Conservation (phyloP, 2,888 invertebrate species). For the Limnephilus auricula region DNA sequence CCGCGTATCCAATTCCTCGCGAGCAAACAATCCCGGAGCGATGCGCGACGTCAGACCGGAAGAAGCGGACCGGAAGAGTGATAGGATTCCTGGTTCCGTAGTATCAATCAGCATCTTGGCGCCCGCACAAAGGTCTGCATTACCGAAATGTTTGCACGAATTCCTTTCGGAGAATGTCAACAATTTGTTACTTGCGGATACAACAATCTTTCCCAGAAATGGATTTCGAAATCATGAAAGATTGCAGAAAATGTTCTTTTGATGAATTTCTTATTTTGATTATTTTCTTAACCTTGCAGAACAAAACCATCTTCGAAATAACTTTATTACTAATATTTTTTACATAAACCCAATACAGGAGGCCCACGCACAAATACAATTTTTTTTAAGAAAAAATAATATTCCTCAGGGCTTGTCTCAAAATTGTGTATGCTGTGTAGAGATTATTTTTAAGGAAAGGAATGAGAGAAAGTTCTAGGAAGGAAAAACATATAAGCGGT, state of each 20-base stretch:
- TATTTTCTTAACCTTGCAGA: not conserved
- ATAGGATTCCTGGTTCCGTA: not conserved
- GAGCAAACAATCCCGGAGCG: not conserved
- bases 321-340: too few relatives aligned
- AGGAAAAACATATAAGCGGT: too few relatives aligned
- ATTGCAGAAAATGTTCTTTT: not conserved
- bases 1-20: not conserved
- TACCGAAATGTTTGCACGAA: slow-evolving; percentile 6
- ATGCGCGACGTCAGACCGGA: not conserved
- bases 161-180: not conserved
- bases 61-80: not conserved
- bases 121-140: not conserved
- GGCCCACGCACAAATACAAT: too few relatives aligned
- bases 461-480: too few relatives aligned
- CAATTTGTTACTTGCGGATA: not conserved
- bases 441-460: too few relatives aligned
- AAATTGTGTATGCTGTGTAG: too few relatives aligned
- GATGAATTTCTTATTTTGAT: not conserved
- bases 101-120: slow-evolving; percentile 23
- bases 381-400: too few relatives aligned
- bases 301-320: not conserved
- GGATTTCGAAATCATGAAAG: not conserved
- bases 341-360: too few relatives aligned
- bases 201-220: not conserved
- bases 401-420: too few relatives aligned